phyloP scores from a whole-genome alignment of 2,113 vertebrate species.

The Ceyx cyanopectus region DNA sequence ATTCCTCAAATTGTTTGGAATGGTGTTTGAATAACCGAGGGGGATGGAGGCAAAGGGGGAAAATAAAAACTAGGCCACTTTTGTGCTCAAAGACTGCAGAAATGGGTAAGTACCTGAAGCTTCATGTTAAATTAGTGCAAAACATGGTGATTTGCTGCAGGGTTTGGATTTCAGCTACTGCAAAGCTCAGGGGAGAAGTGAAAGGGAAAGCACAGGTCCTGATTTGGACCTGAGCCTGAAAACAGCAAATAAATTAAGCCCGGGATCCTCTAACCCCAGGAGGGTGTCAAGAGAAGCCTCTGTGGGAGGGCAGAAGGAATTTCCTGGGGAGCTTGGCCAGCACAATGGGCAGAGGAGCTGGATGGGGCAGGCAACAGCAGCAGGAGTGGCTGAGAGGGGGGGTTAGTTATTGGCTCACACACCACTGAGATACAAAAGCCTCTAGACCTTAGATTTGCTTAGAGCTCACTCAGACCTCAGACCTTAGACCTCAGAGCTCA shows the following conservation, averaged over 20 bases:
- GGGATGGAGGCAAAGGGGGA: not conserved
- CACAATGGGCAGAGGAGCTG: not conserved
- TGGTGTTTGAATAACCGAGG: not conserved
- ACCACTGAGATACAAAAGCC: not conserved
- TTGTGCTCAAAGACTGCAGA: constrained; percentile 19
- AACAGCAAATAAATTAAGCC: not conserved
- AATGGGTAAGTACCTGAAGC: not conserved
- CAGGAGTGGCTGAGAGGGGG: fast-evolving
- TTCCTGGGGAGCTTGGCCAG: not conserved
- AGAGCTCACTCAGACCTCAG: not conserved
- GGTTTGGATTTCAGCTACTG: constrained; percentile 16
- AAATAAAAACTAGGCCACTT: constrained; percentile 1
- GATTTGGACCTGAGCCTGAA: not conserved
- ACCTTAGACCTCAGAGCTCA: not conserved
- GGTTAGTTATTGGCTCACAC: not conserved
- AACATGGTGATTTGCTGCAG: not conserved
- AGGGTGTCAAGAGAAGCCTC: not conserved
- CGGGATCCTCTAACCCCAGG: not conserved
- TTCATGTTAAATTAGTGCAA: constrained; percentile 30
- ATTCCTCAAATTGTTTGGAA: not conserved
- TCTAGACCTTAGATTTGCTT: fast-evolving
- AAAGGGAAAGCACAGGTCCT: not conserved
- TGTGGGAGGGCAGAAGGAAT: not conserved
- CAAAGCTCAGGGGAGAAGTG: not conserved
- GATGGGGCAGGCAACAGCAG: not conserved